Base-by-base conservation (phyloP, 2,113 vertebrate genomes). In the Girardinichthys multiradiatus region DNA sequence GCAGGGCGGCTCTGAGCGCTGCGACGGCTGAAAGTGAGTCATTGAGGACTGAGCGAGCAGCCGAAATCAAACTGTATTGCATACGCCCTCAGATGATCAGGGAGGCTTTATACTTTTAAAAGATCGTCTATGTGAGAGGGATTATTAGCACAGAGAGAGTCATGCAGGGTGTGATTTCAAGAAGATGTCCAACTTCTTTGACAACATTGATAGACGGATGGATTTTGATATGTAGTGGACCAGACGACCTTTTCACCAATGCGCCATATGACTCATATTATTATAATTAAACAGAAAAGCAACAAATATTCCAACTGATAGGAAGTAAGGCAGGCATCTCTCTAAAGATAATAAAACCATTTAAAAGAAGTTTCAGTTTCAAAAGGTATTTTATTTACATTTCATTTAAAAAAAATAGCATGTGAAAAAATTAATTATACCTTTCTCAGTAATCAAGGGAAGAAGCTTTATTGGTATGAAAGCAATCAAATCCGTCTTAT, bases 11-110 rank as follows among this genome's bases (percentile, higher is more conserved):
- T 82, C 66, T 26, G 58, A 58, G 74, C 39, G 13, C 76, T 69
- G 65, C 2, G 12, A 64, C 67, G 74, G 61, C 76, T 70, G 57
- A 79, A 84, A 62, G 67, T 91, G 88, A 91, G 76, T 91, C 87
- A 87, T 24, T 17, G 30, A 0, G 0, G 19, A n/a, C 57, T n/a
- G 45, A 86, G 76, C 70, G 80, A 81, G 78, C 14, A n/a, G 39
- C 72, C 14, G 3, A 80, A 85, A 75, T 83, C 30, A 72, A 83
- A 86, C 61, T 60, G 71, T 71, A 80, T 82, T 59, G 15, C 30
- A 69, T 13, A 79, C 89, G 0, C 89, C 90, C 78, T 74, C 4
- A 0, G 2, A 42, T 30, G 60, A 57, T 57, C 24, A 35, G n/a
- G 66, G 65, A 58, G 62, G 19, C 13, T 31, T 73, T 61, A 64